Evolutionary conservation across 2,888 invertebrate species (phyloP).

Genomic region (Aporophyla lueneburgensis): DNA sequence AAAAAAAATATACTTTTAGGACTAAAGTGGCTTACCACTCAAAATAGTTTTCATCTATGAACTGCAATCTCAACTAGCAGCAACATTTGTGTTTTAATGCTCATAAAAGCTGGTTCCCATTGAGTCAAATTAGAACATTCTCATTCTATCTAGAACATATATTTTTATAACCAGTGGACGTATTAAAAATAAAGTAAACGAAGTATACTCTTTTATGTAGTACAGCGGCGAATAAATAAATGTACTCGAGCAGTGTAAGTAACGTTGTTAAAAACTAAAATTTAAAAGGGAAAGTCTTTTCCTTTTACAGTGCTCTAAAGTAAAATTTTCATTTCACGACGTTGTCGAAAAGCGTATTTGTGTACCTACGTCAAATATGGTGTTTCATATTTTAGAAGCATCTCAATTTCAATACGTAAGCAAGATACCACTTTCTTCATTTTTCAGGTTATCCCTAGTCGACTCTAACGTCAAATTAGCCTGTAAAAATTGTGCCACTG

Average conservation of each 20-base stretch:
- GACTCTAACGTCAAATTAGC: neutral
- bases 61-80: slow-evolving; percentile 23
- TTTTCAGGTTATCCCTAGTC: neutral
- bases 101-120: neutral
- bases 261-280: neutral
- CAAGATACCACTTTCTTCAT: neutral
- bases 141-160: neutral
- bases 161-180: neutral
- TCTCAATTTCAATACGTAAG: neutral
- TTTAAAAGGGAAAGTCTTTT: slow-evolving; percentile 4
- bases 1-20: neutral
- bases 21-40: neutral
- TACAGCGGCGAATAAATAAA: slow-evolving; percentile 11
- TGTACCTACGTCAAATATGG: neutral
- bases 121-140: slow-evolving; percentile 1
- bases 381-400: neutral
- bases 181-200: neutral
- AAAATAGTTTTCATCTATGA: slow-evolving; percentile 4
- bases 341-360: neutral
- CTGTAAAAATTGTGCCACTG: neutral
- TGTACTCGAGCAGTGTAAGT: slow-evolving; percentile 2
- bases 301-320: neutral
- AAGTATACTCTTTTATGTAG: neutral
- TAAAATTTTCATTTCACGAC: neutral
- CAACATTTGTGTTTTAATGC: neutral